Evolutionary conservation across 2,113 vertebrate species (phyloP).

Genomic region (Odocoileus virginianus): DNA sequence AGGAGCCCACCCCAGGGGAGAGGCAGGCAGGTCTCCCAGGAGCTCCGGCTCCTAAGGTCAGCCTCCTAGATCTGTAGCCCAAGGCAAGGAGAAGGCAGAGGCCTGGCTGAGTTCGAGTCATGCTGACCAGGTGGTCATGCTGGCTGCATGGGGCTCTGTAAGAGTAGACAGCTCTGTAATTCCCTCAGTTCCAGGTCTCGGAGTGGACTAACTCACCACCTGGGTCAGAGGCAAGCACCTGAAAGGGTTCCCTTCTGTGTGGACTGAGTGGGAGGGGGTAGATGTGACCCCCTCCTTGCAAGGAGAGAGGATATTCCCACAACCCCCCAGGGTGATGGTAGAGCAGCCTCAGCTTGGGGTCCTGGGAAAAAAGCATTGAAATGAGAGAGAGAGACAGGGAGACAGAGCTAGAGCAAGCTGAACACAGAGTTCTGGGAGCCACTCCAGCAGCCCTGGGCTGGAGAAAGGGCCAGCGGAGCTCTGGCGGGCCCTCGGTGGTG

Average conservation of each 20-base stretch:
- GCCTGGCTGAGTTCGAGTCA: too few relatives aligned
- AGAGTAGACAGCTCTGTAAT: neutral
- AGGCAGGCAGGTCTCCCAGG: neutral
- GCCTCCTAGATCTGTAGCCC: neutral
- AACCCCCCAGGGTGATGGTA: neutral
- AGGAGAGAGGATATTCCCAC: neutral
- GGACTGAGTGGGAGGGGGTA: neutral
- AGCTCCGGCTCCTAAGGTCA: neutral
- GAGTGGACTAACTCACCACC: neutral
- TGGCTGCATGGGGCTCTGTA: neutral
- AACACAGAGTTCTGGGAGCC: neutral
- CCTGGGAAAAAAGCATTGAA: neutral
- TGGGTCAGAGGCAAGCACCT: neutral
- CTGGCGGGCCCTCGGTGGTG: neutral
- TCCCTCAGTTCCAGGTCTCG: neutral
- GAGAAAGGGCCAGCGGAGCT: neutral
- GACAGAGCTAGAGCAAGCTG: neutral
- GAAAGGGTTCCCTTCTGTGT: neutral
- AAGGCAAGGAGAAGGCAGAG: neutral
- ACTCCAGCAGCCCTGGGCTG: neutral
- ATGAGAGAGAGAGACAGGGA: neutral
- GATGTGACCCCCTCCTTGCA: neutral
- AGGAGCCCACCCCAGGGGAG: neutral
- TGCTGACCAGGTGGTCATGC: neutral
- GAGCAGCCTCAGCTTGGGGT: neutral